phyloP scores from a whole-genome alignment of 1,140 invertebrate species.

The Drosophila neocordata region DNA sequence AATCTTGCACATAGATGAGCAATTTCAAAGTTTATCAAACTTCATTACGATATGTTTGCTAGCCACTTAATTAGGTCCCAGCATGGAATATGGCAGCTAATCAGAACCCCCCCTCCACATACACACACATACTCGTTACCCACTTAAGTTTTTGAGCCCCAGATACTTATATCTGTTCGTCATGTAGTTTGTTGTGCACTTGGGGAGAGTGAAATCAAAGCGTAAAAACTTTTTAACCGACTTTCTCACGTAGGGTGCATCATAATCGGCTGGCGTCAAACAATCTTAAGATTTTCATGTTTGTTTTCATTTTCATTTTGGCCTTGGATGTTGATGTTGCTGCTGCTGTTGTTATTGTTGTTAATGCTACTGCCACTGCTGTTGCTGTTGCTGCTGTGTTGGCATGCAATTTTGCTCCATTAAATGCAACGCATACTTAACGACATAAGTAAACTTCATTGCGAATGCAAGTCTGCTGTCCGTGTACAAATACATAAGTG shows the following conservation, averaged over 20 bases:
- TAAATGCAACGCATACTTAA: conserved; percentile 61
- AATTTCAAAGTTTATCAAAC: conserved; percentile 2
- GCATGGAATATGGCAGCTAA: conserved; percentile 17
- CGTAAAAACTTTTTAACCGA: conserved; percentile 29
- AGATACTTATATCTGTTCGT: conserved; percentile 21
- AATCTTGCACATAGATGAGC: conserved; percentile 6
- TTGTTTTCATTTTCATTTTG: conserved; percentile 38
- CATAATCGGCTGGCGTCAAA: conserved; percentile 57
- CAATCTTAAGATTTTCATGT: conserved; percentile 58
- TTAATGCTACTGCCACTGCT: neutral
- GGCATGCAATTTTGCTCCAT: conserved; percentile 58
- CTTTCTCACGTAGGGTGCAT: conserved; percentile 44
- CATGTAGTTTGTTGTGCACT: conserved; percentile 44
- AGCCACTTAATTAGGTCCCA: conserved; percentile 16
- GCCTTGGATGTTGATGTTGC: conserved; percentile 8
- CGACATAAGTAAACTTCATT: conserved; percentile 57
- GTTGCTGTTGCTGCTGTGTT: conserved; percentile 6
- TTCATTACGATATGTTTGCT: conserved; percentile 11
- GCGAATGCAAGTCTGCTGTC: conserved; percentile 37
- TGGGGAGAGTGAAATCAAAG: conserved; percentile 22
- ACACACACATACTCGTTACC: no score
- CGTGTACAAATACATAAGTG: conserved; percentile 57
- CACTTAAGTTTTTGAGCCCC: conserved; percentile 14
- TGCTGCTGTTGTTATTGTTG: conserved; percentile 1
- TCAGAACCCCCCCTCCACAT: neutral